phyloP scores from a whole-genome alignment of 1,140 invertebrate species.

The Lordiphosa collinella region DNA sequence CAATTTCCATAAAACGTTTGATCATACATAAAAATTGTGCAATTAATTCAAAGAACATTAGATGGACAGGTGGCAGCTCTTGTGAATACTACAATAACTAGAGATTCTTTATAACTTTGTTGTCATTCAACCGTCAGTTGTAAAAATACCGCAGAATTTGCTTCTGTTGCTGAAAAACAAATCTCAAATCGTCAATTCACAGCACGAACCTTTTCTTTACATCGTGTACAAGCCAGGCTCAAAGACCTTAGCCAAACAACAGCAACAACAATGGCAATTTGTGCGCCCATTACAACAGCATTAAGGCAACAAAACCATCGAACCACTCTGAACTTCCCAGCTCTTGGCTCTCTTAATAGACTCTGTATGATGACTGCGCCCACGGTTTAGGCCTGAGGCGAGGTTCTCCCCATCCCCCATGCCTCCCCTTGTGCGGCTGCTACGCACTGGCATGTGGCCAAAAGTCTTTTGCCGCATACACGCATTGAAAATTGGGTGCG shows the following conservation, averaged over 20 bases:
- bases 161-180: slow-evolving; percentile 32
- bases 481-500: slow-evolving; percentile 70
- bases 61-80: no score
- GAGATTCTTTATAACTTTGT: no score
- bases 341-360: slow-evolving; percentile 50
- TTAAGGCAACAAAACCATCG: slow-evolving; percentile 41
- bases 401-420: slow-evolving; percentile 8
- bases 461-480: slow-evolving; percentile 36
- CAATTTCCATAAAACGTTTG: no score
- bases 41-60: no score
- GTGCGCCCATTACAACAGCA: slow-evolving; percentile 66
- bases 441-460: slow-evolving; percentile 67
- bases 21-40: no score
- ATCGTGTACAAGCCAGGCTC: slow-evolving; percentile 26
- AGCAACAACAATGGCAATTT: slow-evolving; percentile 54
- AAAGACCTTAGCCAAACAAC: slow-evolving; percentile 17
- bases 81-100: no score
- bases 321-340: slow-evolving; percentile 15
- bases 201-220: slow-evolving; percentile 43
- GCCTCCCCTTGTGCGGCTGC: slow-evolving; percentile 3
- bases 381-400: slow-evolving; percentile 30
- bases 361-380: slow-evolving; percentile 29
- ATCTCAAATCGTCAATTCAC: slow-evolving; percentile 48
- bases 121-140: no score
- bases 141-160: background rate